Conservation (phyloP, 2,888 invertebrate genomes). For the Drosophila macrospina region DNA sequence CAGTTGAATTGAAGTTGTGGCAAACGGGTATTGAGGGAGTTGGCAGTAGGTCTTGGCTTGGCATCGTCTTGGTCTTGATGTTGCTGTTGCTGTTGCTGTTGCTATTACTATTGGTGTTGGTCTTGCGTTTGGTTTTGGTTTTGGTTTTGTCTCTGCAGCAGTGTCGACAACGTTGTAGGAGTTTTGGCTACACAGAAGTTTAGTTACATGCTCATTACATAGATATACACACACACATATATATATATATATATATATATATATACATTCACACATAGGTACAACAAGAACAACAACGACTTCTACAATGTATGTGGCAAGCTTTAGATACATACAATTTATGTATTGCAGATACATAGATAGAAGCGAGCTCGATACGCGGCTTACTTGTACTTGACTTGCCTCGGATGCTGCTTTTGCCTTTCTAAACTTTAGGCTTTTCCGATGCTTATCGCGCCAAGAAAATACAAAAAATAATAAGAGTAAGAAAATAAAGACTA, state of each 20-base stretch:
- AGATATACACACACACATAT: slow-evolving; percentile 56
- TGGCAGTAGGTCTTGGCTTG: slow-evolving; percentile 63
- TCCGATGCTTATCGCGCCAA: slow-evolving; percentile 72
- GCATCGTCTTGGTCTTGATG: slow-evolving; percentile 16
- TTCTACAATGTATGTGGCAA: slow-evolving; percentile 54
- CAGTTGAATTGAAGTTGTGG: slow-evolving; percentile 78
- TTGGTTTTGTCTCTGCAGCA: slow-evolving; percentile 58
- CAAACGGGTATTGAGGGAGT: slow-evolving; percentile 78
- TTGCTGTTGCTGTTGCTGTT: slow-evolving; percentile 19
- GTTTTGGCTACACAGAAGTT: slow-evolving; percentile 79
- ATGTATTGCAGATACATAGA: slow-evolving; percentile 79
- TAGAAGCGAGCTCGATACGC: slow-evolving; percentile 46
- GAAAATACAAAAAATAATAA: slow-evolving; percentile 28
- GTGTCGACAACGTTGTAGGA: slow-evolving; percentile 66
- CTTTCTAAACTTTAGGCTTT: slow-evolving; percentile 78
- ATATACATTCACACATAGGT: slow-evolving; percentile 13
- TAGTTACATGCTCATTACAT: slow-evolving; percentile 80
- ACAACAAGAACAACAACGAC: slow-evolving; percentile 14
- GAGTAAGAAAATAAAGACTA: slow-evolving; percentile 22
- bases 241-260: slow-evolving; percentile 17
- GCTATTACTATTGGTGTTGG: slow-evolving; percentile 23
- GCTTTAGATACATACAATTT: slow-evolving; percentile 77
- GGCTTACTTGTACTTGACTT: slow-evolving; percentile 27
- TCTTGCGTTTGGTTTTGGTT: slow-evolving; percentile 25
- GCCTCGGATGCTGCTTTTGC: slow-evolving; percentile 61